Evolutionary conservation across 1,140 invertebrate species (phyloP).

Genomic region (Chlorops oryzae): DNA sequence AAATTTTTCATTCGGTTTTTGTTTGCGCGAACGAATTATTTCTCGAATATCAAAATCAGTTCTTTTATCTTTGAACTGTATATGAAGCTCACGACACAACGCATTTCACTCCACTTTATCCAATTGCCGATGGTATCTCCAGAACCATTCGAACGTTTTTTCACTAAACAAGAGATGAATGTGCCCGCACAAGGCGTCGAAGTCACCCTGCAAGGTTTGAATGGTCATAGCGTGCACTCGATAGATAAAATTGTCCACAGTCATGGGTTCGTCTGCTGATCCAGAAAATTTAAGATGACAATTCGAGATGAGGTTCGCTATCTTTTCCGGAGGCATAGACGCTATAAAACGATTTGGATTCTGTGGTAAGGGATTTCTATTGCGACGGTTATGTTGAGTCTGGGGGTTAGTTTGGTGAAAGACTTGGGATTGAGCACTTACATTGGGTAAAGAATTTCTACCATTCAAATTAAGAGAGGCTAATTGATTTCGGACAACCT

Average conservation of each 20-base stretch:
- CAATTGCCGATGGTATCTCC: not conserved
- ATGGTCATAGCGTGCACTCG: not conserved
- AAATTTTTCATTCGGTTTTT: not conserved
- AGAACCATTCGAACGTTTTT: not conserved
- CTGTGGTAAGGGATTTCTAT: no score
- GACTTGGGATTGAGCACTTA: no score
- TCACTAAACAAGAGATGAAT: not conserved
- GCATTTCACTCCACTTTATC: not conserved
- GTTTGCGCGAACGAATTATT: not conserved
- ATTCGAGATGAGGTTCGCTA: no score
- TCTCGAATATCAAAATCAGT: not conserved
- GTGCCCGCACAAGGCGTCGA: not conserved
- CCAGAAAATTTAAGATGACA: no score
- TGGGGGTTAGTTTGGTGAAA: no score
- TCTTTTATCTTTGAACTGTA: not conserved
- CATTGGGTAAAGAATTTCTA: no score
- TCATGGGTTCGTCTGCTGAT: no score
- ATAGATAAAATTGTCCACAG: constrained; percentile 2
- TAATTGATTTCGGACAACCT: no score
- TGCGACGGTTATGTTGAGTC: no score
- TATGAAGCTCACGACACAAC: not conserved
- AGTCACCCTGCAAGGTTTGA: not conserved
- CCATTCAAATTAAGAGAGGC: no score
- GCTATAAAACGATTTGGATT: no score
- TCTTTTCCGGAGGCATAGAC: no score